Evolutionary conservation across 1,140 invertebrate species (phyloP), one percentile per base, ranked within the genome.

Genomic region (Brachionus sp.): DNA sequence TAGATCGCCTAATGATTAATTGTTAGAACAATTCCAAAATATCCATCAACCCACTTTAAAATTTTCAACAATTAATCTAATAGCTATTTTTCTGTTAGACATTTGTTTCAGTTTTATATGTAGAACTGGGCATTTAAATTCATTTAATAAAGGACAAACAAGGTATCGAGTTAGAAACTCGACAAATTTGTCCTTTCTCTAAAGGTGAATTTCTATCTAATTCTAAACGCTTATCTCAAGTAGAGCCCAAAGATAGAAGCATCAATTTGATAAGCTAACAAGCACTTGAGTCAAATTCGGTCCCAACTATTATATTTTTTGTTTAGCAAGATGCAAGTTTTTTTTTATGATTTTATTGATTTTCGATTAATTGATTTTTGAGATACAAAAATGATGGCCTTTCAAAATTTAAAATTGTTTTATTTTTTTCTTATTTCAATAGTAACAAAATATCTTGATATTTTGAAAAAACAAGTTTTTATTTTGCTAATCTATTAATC

Each of bases 321-420:
- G 19, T 57, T 5, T 57, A 19, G 5, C 9, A 19, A 19, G 9
- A 19, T 9, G 4, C 19, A 57, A 9, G 50, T 57, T 57, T 7
- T 57, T 57, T 57, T n/a, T 39, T 19, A 19, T 39, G 10, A 70
- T 39, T 23, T 13, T 33, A 66, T 66, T 66, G 62, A 66, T 66
- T 66, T 39, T 70, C 35, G 66, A 70, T 70, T 70, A 70, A 70
- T 70, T 70, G 66, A 70, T 70, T 70, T 70, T 70, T 29, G 29
- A 64, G 29, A 64, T 57, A 25, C 13, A 16, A 57, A 57, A 57
- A 57, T 19, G 53, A 0, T 39, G 66, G 37, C 37, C 66, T 39
- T 70, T 70, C 33, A 12, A 66, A 33, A 66, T 13, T 66, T 37
- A 33, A 12, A 37, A 37, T 70, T 70, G n/a, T 39, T 39, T 64